Conservation (phyloP, 2,113 vertebrate species). For the Gorsachius goisagi region DNA sequence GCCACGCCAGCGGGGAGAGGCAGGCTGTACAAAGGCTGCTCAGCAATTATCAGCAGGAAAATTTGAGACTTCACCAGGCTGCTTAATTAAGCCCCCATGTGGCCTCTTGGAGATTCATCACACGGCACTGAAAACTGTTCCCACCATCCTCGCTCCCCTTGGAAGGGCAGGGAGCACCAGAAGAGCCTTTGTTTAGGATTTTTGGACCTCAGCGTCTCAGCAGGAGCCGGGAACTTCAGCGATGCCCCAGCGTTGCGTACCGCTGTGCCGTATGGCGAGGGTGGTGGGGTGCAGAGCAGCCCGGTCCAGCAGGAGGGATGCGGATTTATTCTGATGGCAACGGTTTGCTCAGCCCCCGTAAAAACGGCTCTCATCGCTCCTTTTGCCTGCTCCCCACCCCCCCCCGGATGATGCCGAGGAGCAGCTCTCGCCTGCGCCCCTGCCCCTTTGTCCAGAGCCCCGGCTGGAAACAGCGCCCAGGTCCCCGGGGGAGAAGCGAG, state of each 20-base stretch:
- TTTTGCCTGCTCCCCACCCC: neutral
- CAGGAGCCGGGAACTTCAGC: neutral
- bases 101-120: conserved; percentile 57
- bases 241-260: neutral
- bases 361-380: neutral
- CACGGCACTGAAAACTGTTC: neutral
- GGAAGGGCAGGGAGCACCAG: conserved; percentile 5
- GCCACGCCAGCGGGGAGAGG: neutral
- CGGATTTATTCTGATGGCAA: neutral
- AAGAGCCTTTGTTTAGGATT: neutral
- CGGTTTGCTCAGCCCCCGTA: neutral
- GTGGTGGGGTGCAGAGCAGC: neutral
- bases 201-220: neutral
- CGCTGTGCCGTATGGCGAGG: accelerated
- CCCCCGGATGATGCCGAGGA: neutral
- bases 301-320: neutral
- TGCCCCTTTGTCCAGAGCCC: neutral
- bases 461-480: accelerated
- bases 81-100: conserved; percentile 69
- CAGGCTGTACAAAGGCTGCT: conserved; percentile 4
- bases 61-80: conserved; percentile 57
- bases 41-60: conserved; percentile 48
- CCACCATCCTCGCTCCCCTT: neutral
- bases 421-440: accelerated
- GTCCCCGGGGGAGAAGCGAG: neutral